A percentile compares a stretch with the other conserved stretches of the same genome.
Conservation (phyloP, 2,113 vertebrate species). For the Ciconia boyciana region DNA sequence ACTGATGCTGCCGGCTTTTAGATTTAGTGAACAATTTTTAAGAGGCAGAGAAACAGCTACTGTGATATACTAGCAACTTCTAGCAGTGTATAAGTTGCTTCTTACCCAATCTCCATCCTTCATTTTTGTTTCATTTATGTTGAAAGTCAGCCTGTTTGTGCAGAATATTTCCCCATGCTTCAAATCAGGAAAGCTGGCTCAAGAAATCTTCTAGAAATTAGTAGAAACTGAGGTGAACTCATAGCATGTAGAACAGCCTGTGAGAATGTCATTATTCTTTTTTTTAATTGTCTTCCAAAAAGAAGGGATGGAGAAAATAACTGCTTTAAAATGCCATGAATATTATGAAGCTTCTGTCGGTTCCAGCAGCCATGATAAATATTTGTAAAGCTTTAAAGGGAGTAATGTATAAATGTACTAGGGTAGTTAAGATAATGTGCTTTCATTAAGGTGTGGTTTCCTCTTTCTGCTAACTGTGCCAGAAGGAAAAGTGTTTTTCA, state of each 20-base stretch:
- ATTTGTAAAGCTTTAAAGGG: neutral
- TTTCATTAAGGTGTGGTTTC: neutral
- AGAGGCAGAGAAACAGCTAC: neutral
- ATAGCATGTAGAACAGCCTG: neutral
- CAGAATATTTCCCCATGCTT: neutral
- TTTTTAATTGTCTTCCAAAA: neutral
- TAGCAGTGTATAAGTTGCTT: neutral
- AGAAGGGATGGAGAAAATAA: neutral
- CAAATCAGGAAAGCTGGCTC: neutral
- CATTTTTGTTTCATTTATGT: neutral
- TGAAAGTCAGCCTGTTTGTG: neutral
- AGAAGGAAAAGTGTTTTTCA: neutral
- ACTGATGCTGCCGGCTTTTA: neutral
- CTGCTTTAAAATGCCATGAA: neutral
- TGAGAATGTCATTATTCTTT: neutral
- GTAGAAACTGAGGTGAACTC: neutral
- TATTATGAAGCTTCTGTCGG: neutral
- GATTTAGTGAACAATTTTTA: neutral
- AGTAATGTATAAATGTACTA: neutral
- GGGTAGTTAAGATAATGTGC: neutral
- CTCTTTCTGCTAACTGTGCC: neutral
- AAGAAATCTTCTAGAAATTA: neutral
- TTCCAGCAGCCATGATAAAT: neutral
- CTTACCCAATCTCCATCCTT: neutral
- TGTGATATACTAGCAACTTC: neutral